Conservation (phyloP, 2,113 vertebrate genomes). For the human region DNA sequence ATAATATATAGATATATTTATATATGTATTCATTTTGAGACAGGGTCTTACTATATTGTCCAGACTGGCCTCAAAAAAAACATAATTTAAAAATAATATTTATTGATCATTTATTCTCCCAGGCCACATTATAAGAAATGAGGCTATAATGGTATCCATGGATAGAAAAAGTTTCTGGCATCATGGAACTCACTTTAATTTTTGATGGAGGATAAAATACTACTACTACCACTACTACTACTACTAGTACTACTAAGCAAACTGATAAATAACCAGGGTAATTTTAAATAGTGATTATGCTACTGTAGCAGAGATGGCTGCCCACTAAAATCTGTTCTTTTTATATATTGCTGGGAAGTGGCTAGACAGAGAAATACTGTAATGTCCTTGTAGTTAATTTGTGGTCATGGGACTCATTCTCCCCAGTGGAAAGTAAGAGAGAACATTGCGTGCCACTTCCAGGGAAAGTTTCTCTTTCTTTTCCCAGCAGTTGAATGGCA, state of each 20-base stretch:
- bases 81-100: background rate
- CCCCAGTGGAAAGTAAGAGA: background rate
- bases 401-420: background rate
- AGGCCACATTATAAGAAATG: background rate
- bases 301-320: background rate
- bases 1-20: too few relatives aligned
- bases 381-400: background rate
- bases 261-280: conserved; percentile 5
- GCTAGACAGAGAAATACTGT: background rate
- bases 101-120: background rate
- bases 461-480: background rate
- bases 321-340: background rate
- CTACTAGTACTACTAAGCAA: background rate
- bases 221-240: background rate
- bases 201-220: background rate
- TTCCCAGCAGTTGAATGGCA: background rate
- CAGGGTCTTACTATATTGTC: background rate
- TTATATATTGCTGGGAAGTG: background rate
- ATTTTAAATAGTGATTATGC: background rate
- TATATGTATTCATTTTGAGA: background rate
- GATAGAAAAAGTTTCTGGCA: background rate
- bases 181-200: background rate
- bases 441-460: background rate
- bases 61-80: background rate
- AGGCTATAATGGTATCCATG: background rate